A percentile compares a stretch with the other conserved stretches of the same genome.
Evolutionary conservation across 2,888 invertebrate species (phyloP).

Genomic region (Venustoraphidia nigricollis): DNA sequence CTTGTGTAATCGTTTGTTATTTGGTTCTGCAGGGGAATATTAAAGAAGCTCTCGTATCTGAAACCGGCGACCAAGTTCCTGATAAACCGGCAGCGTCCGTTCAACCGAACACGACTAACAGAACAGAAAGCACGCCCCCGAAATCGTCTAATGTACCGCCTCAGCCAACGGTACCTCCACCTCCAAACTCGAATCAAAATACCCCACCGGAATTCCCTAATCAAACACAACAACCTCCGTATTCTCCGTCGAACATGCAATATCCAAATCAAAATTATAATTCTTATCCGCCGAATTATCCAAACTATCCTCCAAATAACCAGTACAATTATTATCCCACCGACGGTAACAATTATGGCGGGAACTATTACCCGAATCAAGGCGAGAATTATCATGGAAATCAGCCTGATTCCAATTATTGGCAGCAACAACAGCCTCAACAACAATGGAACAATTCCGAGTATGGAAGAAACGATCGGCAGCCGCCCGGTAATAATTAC

Average conservation of each 20-base stretch:
- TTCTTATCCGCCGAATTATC: slow-evolving; percentile 4
- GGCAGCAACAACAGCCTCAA: slow-evolving; percentile 4
- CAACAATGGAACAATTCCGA: not conserved
- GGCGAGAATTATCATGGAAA: slow-evolving; percentile 18
- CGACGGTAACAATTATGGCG: slow-evolving; percentile 19
- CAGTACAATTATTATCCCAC: slow-evolving; percentile 4
- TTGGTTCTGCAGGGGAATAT: too few relatives aligned
- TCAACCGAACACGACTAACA: slow-evolving; percentile 27
- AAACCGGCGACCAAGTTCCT: slow-evolving; percentile 6
- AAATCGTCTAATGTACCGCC: slow-evolving; percentile 7
- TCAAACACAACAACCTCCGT: slow-evolving; percentile 5
- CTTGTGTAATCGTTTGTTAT: too few relatives aligned
- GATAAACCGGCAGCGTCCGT: slow-evolving; percentile 34
- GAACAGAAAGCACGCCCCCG: slow-evolving; percentile 4
- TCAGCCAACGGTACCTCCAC: slow-evolving; percentile 8
- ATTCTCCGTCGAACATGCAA: slow-evolving; percentile 4
- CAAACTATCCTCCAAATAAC: slow-evolving; percentile 7
- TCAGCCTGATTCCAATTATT: slow-evolving; percentile 9
- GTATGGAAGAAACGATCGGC: too few relatives aligned
- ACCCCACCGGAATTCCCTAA: not conserved
- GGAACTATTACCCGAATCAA: slow-evolving; percentile 15
- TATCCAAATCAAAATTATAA: not conserved
- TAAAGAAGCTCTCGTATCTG: not conserved
- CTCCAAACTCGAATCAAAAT: not conserved
- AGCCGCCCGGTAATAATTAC: too few relatives aligned